These are phyloP conservation scores for Aphis craccivora DNA, from an alignment of 1,140 invertebrate species.

Conservation along the genomic window DNA sequence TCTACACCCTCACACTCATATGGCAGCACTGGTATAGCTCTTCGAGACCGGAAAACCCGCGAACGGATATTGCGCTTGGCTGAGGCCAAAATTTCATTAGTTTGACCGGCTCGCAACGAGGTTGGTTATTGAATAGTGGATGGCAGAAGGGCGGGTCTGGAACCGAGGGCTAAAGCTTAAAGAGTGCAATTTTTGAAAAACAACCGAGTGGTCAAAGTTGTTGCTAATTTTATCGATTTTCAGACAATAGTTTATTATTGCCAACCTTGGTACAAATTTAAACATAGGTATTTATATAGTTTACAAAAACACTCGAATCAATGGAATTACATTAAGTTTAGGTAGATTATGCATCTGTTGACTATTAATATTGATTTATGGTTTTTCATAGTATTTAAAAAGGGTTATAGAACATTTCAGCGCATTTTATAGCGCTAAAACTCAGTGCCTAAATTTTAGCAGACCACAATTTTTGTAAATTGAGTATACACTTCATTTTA, in stretches of 20 bases:
- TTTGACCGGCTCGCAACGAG: not conserved
- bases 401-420: too few species aligned
- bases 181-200: slow-evolving; percentile 6
- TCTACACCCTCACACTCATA: not conserved
- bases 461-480: too few species aligned
- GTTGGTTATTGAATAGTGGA: not conserved
- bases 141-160: not conserved
- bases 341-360: not conserved
- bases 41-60: not conserved
- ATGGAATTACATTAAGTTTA: not conserved
- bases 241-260: not conserved
- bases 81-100: slow-evolving; percentile 31
- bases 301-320: not conserved
- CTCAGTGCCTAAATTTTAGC: too few species aligned
- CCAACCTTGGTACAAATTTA: not conserved
- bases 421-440: too few species aligned
- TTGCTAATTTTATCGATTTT: not conserved
- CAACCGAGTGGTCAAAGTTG: not conserved
- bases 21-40: not conserved
- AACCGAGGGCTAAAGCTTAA: not conserved
- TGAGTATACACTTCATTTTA: too few species aligned
- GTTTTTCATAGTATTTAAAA: not conserved
- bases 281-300: not conserved
- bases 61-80: not conserved
- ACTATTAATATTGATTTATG: not conserved